Evolutionary conservation across 2,797 vertebrate species (phyloP), one percentile per base, ranked within the genome.

Genomic region (Psittacula echo): DNA sequence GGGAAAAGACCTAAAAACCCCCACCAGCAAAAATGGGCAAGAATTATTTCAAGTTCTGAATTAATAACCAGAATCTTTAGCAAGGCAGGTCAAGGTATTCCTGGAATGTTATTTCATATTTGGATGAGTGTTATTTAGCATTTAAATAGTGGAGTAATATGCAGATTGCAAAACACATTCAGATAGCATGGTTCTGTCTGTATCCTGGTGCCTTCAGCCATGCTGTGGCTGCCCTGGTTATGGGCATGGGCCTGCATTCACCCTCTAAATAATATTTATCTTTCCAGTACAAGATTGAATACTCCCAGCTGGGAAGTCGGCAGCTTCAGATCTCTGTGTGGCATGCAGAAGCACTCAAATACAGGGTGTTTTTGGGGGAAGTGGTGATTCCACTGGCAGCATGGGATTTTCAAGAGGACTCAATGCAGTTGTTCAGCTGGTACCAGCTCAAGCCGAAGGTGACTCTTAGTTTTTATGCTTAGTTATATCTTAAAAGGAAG

Each of bases 291-390:
- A 97, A 97, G 50, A 97, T 99, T 79, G 98, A 98, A 70, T 97
- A 82, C 34, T 95, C 97, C 45, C 98, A 98, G 96, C 97, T 99
- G 96, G 91, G 74, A 76, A 97, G 97, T 37, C 98, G 98, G 85
- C 97, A 96, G 32, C 98, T 99, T 89, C 98, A 98, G 93, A 97
- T 98, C 27, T 98, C 98, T 0, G 98, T 99, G 96, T 99, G 99
- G 99, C 99, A 99, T 48, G 96, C 98, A n/a, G 98, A 98, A 67
- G 95, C 97, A 4, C 97, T 99, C 72, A 98, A 95, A 82, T 97
- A 96, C 81, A 98, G 98, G 53, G 98, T 98, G 44, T 99, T 99
- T 85, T 97, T 99, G 15, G 99, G 99, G 19, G 98, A 99, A 94
- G 98, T 98, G 37, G 91, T 98, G 11, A 77, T 99, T 84, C 98